Evolutionary conservation across 2,797 vertebrate genomes (phyloP).

Genomic region (Spondyliosoma cantharus): DNA sequence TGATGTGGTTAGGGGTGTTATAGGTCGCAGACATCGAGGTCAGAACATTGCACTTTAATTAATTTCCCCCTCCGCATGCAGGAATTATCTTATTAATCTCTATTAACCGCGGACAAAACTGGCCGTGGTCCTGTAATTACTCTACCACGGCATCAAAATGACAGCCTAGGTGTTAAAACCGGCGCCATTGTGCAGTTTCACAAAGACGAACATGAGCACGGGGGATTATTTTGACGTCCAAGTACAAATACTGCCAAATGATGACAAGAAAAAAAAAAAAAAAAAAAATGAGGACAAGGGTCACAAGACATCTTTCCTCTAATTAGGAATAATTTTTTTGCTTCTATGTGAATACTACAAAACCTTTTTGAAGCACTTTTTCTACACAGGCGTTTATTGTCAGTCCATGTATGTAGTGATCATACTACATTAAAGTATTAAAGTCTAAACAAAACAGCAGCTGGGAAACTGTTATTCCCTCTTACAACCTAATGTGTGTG

Average conservation of each 20-base stretch:
- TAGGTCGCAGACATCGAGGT: slow-evolving; percentile 50
- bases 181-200: slow-evolving; percentile 19
- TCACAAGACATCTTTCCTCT: background rate
- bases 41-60: slow-evolving; percentile 58
- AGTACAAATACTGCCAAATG: background rate
- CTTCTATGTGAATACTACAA: background rate
- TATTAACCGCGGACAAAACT: slow-evolving; percentile 62
- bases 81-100: slow-evolving; percentile 70
- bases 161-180: slow-evolving; percentile 16
- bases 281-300: background rate
- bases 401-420: background rate
- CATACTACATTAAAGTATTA: background rate
- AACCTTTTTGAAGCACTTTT: background rate
- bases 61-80: slow-evolving; percentile 38
- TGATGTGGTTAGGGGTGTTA: slow-evolving; percentile 35
- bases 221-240: slow-evolving; percentile 11
- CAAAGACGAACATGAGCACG: slow-evolving; percentile 10
- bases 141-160: slow-evolving; percentile 23
- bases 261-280: too few relatives aligned
- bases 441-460: background rate
- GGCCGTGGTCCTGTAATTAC: slow-evolving; percentile 45
- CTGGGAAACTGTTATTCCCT: background rate
- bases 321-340: slow-evolving; percentile 4
- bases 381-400: background rate
- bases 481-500: background rate